Evolutionary conservation across 2,797 vertebrate species (phyloP).

Genomic region (Pipistrellus pygmaeus): DNA sequence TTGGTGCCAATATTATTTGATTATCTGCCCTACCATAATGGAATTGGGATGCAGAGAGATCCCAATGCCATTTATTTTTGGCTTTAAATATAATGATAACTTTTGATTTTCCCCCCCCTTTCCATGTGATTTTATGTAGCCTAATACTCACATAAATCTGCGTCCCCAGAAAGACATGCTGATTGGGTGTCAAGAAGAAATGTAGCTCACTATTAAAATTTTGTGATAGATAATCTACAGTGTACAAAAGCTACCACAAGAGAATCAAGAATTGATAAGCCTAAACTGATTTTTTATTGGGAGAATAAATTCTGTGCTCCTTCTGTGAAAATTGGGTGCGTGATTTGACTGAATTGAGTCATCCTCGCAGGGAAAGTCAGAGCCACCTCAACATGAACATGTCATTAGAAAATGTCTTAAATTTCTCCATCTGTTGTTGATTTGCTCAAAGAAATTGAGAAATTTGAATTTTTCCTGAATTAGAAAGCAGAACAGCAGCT

Average conservation of each 20-base stretch:
- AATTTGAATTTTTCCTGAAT: not conserved
- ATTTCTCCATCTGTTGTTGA: not conserved
- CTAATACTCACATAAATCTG: constrained; percentile 59
- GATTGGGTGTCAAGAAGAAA: constrained; percentile 17
- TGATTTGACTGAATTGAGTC: not conserved
- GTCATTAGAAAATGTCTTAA: not conserved
- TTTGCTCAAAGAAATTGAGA: constrained; percentile 14
- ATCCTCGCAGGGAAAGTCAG: not conserved
- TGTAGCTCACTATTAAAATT: not conserved
- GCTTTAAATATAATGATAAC: constrained; percentile 30
- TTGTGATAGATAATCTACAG: not conserved
- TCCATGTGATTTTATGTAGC: constrained; percentile 18
- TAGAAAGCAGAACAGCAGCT: not conserved
- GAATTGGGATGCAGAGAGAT: not conserved
- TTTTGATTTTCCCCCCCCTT: not conserved
- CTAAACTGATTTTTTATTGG: constrained; percentile 40
- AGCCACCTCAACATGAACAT: not conserved
- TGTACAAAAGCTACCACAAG: not conserved
- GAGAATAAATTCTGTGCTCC: not conserved
- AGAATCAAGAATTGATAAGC: not conserved
- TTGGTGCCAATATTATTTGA: constrained; percentile 61
- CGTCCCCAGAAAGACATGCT: not conserved
- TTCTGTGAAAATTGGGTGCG: not conserved
- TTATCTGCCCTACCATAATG: constrained; percentile 14
- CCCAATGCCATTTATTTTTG: constrained; percentile 53